phyloP scores from a whole-genome alignment of 2,888 invertebrate species.

The Crossocerus cetratus region DNA sequence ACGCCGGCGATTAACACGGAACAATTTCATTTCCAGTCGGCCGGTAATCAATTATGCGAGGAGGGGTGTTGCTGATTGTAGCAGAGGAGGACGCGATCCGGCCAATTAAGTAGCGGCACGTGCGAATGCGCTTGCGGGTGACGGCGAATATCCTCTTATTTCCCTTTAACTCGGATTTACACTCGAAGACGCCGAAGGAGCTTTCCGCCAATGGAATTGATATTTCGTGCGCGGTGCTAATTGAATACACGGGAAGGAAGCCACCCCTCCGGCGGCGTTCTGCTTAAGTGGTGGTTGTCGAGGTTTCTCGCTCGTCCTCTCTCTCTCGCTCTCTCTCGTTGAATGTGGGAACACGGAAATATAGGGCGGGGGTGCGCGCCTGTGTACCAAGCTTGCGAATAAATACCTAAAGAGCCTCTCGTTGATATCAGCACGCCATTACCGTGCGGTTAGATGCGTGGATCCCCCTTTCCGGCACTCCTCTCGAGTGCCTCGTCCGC shows the following conservation, averaged over 20 bases:
- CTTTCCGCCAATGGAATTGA: conserved; percentile 52
- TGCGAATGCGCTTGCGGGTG: conserved; percentile 25
- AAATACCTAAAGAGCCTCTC: conserved; percentile 51
- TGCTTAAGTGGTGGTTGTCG: conserved; percentile 58
- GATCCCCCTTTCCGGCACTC: neutral
- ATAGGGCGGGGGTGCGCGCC: conserved; percentile 20
- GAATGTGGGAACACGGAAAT: conserved; percentile 51
- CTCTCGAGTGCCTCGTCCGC: neutral
- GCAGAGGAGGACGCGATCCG: neutral
- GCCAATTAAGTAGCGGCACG: neutral
- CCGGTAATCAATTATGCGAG: too few relatives aligned
- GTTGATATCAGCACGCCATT: conserved; percentile 50
- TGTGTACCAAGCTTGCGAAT: conserved; percentile 51
- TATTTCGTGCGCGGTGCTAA: conserved; percentile 57
- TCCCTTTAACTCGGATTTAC: conserved; percentile 9
- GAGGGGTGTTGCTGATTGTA: neutral
- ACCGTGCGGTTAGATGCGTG: conserved; percentile 10
- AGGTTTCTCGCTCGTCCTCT: conserved; percentile 19
- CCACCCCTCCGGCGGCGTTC: conserved; percentile 48
- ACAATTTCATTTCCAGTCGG: too few relatives aligned
- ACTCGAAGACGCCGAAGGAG: conserved; percentile 48
- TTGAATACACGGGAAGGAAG: conserved; percentile 57
- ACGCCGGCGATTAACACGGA: too few relatives aligned
- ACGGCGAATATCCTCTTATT: conserved; percentile 39
- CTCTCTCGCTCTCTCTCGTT: conserved; percentile 27